These are phyloP conservation scores for Procambarus clarkii DNA, from an alignment of 1,140 invertebrate genomes.

Conservation along the genomic window DNA sequence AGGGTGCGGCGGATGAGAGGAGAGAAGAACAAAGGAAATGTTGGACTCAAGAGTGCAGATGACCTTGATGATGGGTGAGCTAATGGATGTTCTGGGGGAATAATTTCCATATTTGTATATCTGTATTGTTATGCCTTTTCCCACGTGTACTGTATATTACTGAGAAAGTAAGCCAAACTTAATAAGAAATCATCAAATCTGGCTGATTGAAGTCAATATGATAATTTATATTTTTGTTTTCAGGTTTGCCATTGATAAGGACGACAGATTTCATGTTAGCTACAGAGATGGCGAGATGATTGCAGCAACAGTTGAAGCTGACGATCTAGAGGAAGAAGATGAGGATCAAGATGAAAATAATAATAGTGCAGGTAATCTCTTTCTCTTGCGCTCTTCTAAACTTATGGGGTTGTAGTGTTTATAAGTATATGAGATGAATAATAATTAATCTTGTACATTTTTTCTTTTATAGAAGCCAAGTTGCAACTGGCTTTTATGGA, in stretches of 20 bases:
- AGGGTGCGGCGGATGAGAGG: conserved; percentile 69
- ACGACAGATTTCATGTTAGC: conserved; percentile 52
- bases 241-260: conserved; percentile 32
- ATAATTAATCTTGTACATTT: too few relatives aligned
- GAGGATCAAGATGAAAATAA: conserved; percentile 32
- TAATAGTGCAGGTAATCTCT: conserved; percentile 12
- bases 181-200: too few relatives aligned
- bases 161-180: too few relatives aligned
- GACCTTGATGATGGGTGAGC: conserved; percentile 69
- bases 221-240: background rate
- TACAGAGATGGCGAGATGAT: conserved; percentile 57
- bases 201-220: too few relatives aligned
- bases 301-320: background rate
- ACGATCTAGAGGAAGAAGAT: conserved; percentile 45
- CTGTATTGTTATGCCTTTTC: too few relatives aligned
- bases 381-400: too few relatives aligned
- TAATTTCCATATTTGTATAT: too few relatives aligned
- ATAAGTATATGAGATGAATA: too few relatives aligned
- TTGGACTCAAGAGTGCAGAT: conserved; percentile 65
- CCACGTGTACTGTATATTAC: too few relatives aligned
- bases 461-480: too few relatives aligned
- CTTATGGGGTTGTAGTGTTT: too few relatives aligned
- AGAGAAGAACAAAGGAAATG: conserved; percentile 20
- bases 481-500: too few relatives aligned
- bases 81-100: background rate